Evolutionary conservation across 1,140 invertebrate species (phyloP), one percentile per base, ranked within the genome.

Genomic region (Wiebesia pumilae): DNA sequence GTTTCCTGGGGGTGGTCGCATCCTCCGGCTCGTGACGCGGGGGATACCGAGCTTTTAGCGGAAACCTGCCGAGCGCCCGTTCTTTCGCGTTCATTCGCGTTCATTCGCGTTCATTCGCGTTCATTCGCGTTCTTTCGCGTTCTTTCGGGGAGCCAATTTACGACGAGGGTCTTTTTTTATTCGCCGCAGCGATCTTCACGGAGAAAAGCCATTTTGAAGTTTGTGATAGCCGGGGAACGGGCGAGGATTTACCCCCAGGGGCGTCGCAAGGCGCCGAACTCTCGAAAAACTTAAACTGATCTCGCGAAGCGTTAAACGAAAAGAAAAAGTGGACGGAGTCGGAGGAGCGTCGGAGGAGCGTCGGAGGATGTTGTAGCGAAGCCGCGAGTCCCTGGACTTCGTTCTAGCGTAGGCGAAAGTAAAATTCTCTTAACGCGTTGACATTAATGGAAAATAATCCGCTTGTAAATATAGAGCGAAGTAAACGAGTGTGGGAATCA

Each of bases 231-330:
- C 21, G 38, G 62, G 51, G 35, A 27, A 21, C 21, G 40, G 67
- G 9, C 27, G 43, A 27, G 35, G 35, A 35, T 83, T 71, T 71
- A 38, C 40, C 51, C 82, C 33, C 12, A 54, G 51, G 43, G 35
- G 12, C 33, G 47, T 40, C 51, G 82, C 2, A 35, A 10, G 51
- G 19, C 24, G 33, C 33, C 54, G 2, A 77, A 83, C 82, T 83
- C 51, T 83, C 47, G 71, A 54, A 62, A 77, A 83, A 83, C 82
- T 83, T 62, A 77, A 83, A 83, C 71, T 83, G 69, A 83, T 83
- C 82, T 62, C 69, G 47, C 65, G 47, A 19, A 77, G n/a, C 40
- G 33, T 77, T 27, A 58, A 83, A 67, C 80, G 62, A 81, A 43
- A 82, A 71, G 79, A 81, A 30, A 82, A 82, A 82, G 80, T 82